phyloP scores from a whole-genome alignment of 2,797 vertebrate species.

The Mormyrus proboscirostris region DNA sequence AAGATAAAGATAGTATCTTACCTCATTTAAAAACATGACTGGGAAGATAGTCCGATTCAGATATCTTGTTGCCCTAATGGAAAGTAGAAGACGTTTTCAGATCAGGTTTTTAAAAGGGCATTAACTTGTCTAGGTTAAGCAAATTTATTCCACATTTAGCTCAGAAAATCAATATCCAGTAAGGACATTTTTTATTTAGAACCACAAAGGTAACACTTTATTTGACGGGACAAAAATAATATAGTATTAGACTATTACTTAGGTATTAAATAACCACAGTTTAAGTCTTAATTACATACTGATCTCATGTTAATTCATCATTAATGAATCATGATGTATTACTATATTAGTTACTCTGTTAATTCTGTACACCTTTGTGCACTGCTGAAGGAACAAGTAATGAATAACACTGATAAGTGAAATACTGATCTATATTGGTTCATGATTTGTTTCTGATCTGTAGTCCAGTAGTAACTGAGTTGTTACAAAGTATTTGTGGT shows the following conservation, averaged over 20 bases:
- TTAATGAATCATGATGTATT: background rate
- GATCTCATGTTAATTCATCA: background rate
- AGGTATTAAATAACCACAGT: background rate
- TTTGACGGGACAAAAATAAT: background rate
- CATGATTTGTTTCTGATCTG: background rate
- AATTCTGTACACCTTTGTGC: background rate
- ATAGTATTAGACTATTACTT: background rate
- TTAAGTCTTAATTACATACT: background rate
- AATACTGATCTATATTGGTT: background rate
- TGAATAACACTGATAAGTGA: background rate
- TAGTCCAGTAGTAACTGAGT: background rate
- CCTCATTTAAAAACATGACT: conserved; percentile 68
- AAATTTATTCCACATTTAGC: background rate
- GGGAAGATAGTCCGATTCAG: conserved; percentile 59
- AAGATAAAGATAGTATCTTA: conserved; percentile 33
- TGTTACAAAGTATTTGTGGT: background rate
- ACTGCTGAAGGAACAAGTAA: background rate
- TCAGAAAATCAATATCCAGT: background rate
- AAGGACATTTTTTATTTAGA: background rate
- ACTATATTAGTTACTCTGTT: background rate
- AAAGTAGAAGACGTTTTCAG: background rate
- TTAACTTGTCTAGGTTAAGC: background rate
- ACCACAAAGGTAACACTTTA: background rate
- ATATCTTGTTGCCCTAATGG: conserved; percentile 45
- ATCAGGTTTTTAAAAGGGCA: background rate